Evolutionary conservation across 2,888 invertebrate genomes (phyloP), one percentile per base, ranked within the genome.

Genomic region (Troilus luridus): DNA sequence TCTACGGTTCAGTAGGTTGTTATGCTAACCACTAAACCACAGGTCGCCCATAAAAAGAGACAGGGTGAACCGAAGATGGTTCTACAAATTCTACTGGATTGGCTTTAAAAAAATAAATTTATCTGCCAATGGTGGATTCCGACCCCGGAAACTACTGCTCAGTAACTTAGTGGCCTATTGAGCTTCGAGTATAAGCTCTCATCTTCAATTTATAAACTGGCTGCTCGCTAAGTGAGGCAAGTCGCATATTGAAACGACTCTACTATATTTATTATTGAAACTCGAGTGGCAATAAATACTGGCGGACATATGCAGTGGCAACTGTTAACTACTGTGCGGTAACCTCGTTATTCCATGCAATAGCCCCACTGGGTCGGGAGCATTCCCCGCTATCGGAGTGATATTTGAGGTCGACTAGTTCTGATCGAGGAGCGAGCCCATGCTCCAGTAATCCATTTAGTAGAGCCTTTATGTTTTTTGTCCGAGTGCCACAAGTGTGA

Each of bases 391-490:
- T 58, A 85, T 58, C 56, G 21, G 85, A 6, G 12, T 58, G 85
- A 85, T 85, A 85, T 85, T 85, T 85, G 85, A 85, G 85, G 85
- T 85, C 85, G 56, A 85, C 56, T 85, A 85, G 85, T 85, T 58
- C 85, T 85, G 56, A 58, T 54, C 85, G 56, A 85, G 56, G 21
- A 85, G 85, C 85, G 85, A 85, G 56, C 12, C n/a, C 21, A 21
- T 21, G 85, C 85, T 85, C 56, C 56, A 85, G 85, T 90, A 90
- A 90, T 90, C 90, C 77, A 77, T 90, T 90, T 90, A 90, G 90
- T 56, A 19, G 58, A n/a, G 21, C 58, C 77, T 90, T 59, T 77
- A 62, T 72, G 67, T 27, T 62, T 89, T 64, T 72, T 72, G 54
- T 90, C 72, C 59, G 56, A 17, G 90, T 90, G 72, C 90, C 90